Evolutionary conservation across 1,140 invertebrate species (phyloP).

Genomic region (Lordiphosa collinella): DNA sequence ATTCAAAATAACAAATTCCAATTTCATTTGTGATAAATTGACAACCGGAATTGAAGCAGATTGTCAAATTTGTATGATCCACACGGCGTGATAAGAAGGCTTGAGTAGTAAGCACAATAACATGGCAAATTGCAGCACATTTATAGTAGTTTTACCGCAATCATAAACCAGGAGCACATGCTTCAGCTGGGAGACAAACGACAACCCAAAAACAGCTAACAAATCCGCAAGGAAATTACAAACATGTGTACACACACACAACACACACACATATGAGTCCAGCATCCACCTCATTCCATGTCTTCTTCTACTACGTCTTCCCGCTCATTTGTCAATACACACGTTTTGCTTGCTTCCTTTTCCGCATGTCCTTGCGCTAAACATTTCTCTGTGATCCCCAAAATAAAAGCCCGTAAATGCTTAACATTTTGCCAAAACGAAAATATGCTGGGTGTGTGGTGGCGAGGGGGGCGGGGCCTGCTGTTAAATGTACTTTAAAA

Average conservation of each 20-base stretch:
- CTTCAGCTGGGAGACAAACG: constrained; percentile 5
- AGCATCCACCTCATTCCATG: background rate
- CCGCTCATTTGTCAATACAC: constrained; percentile 44
- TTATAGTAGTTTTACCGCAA: too few relatives aligned
- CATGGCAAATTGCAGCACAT: too few relatives aligned
- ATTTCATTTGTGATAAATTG: too few relatives aligned
- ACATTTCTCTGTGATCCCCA: background rate
- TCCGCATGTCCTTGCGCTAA: constrained; percentile 3
- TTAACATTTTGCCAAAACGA: background rate
- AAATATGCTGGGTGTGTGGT: constrained; percentile 5
- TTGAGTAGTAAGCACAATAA: too few relatives aligned
- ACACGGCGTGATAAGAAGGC: too few relatives aligned
- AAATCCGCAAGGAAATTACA: constrained; percentile 62
- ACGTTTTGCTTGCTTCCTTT: background rate
- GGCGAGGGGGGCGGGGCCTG: background rate
- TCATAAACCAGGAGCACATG: too few relatives aligned
- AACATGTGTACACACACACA: constrained; percentile 46
- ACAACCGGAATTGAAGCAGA: too few relatives aligned
- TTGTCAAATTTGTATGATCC: too few relatives aligned
- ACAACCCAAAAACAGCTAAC: constrained; percentile 29
- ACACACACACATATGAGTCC: background rate
- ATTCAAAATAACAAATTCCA: too few relatives aligned
- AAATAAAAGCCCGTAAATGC: constrained; percentile 17
- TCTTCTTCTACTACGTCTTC: background rate
- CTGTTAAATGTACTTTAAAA: constrained; percentile 72